Base-by-base conservation (phyloP, 2,888 invertebrate species). In the Achlya flavicornis region DNA sequence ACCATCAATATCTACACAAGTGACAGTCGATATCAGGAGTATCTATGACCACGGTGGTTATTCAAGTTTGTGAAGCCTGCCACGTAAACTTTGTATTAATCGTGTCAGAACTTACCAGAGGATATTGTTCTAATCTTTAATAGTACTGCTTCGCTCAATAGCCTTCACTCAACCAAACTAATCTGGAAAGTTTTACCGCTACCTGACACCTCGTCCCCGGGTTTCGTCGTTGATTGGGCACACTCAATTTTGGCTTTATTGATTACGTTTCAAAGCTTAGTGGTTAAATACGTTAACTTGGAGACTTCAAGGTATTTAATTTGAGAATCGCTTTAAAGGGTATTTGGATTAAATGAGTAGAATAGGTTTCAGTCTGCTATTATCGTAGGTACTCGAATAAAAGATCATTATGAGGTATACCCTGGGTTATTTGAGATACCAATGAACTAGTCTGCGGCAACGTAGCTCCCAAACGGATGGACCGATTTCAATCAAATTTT, bases 221-320 rank as follows among this genome's bases (percentile, higher is more conserved):
- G 59, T 64, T 63, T 66, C 63, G 63, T 65, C 61, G 72, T 78
- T 74, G 73, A 84, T 80, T 79, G 75, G 75, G 71, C 75, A 71
- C 74, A 80, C 78, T 81, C 73, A 77, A 83, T 83, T 81, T 80
- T 68, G 70, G 70, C 75, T 77, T 77, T 81, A 83, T 83, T 81
- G 79, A 84, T 83, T 80, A 73, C 69, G 72, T 68, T 73, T 70
- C 73, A 72, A 16, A 41, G 19, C 53, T 19, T 53, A 53, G 53
- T 53, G 53, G 53, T 53, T 53, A 53, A 19, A 53, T 10, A 19
- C 53, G 19, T 53, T 19, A 19, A 53, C 53, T 53, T 60, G 10
- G 2, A 38, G 26, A 5, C 41, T 26, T 10, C 5, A 60, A 33
- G 16, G 26, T 41, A 60, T 60, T 60, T 60, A 60, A 41, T 60